Conservation (phyloP, 2,888 invertebrate genomes). For the Belgica antarctica region DNA sequence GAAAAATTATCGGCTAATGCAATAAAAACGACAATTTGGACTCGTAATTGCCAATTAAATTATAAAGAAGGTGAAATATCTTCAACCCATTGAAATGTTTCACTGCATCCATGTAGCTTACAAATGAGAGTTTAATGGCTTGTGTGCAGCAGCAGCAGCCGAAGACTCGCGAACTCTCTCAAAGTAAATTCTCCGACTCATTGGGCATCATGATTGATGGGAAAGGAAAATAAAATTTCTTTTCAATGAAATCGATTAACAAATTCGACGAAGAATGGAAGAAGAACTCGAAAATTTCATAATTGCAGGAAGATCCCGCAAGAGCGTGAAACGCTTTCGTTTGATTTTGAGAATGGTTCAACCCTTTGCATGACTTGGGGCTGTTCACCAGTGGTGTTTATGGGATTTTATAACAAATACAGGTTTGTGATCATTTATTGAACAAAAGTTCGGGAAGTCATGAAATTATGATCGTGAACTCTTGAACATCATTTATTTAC, state of each 20-base stretch:
- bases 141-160: not conserved
- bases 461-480: too few species aligned
- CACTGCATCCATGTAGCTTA: not conserved
- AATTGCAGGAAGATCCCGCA: slow-evolving; percentile 30
- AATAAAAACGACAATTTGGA: slow-evolving; percentile 17
- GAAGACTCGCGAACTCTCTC: too few species aligned
- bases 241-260: slow-evolving; percentile 31
- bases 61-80: slow-evolving; percentile 25
- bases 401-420: too few species aligned
- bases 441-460: too few species aligned
- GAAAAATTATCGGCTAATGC: not conserved
- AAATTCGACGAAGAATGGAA: not conserved
- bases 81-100: slow-evolving; percentile 9
- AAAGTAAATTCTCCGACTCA: slow-evolving; percentile 4
- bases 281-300: not conserved
- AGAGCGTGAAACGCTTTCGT: not conserved
- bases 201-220: slow-evolving; percentile 28
- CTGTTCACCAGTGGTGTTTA: too few species aligned
- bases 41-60: slow-evolving; percentile 36
- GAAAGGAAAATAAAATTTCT: slow-evolving; percentile 27
- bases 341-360: not conserved
- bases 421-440: too few species aligned
- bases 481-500: too few species aligned
- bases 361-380: too few species aligned
- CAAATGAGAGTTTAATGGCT: slow-evolving; percentile 29